Evolutionary conservation across 2,113 vertebrate species (phyloP), one percentile per base, ranked within the genome.

Genomic region (Hemibagrus wyckioides): DNA sequence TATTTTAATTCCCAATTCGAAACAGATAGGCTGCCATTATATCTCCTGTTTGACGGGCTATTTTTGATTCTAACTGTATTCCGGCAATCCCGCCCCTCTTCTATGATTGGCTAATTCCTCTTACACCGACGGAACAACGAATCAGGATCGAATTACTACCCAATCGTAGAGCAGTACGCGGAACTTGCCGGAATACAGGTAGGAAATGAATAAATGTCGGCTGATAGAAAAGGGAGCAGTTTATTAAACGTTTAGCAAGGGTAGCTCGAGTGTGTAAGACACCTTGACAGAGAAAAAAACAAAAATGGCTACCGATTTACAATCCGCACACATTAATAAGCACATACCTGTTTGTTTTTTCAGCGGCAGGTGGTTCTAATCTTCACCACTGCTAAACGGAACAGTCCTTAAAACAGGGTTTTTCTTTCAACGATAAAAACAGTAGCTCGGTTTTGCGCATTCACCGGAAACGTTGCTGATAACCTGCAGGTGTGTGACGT

Each of bases 401-500:
- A 0, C 41, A 30, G 41, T 19, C 59, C 13, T 75, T 17, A 56
- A n/a, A 23, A 56, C 82, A 73, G 44, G 6, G 63, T 25, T 57
- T 30, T 25, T 25, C 4, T n/a, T 41, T 15, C 14, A 30, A 11
- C 23, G 25, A 44, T 73, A 75, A 75, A 57, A 33, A 57, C 50
- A 84, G 30, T 10, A 67, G 28, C 44, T 48, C 48, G 15, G 48
- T 79, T 52, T 79, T 65, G 76, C 59, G 79, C 80, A 67, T 39
- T 84, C 79, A 81, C 79, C 79, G 79, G 79, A 81, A 81, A 81
- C 39, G 61, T 39, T 36, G 57, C 30, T 33, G 23, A 25, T 65
- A 67, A 83, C 54, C 77, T 80, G 82, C 25, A 30, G 77, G 48
- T n/a, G 61, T 82, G 48, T 75, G 41, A 87, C 85, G 88, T 84